Evolutionary conservation across 2,888 invertebrate species (phyloP), one percentile per base, ranked within the genome.

Genomic region (Blera fallax): DNA sequence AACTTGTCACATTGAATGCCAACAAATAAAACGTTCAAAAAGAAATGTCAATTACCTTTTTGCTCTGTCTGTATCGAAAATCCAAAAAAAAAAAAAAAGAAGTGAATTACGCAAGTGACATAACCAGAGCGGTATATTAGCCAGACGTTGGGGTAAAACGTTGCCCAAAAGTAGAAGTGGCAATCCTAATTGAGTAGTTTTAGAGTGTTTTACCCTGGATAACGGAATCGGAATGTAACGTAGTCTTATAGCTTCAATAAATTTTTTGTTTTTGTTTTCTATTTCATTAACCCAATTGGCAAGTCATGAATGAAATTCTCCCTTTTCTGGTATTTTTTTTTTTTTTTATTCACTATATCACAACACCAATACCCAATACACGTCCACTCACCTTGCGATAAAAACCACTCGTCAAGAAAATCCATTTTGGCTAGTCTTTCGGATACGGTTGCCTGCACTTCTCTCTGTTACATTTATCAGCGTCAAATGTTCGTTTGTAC

Each of bases 371-470:
- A 62, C 18, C 54, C 79, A 50, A 34, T 58, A 69, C 73, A 74
- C 69, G 60, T 76, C 45, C 48, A 62, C 89, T 91, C 91, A 91
- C 91, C 91, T 91, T 91, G 91, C 87, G 91, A 91, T 89, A 91
- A 89, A 89, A 91, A 91, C 91, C 91, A 91, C 88, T 91, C 91
- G 88, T 91, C 91, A 88, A 91, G 89, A 90, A 91, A 91, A 90
- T 91, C 91, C 90, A 91, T 87, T 81, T 77, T 81, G 78, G 70
- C 74, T 70, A 78, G 70, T 67, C 52, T 56, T 74, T 21, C 65
- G 70, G 74, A 70, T 70, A 76, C 60, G 62, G 67, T 77, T 78
- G 34, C 67, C 18, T 69, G 50, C 64, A 76, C 56, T 76, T 67
- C 52, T 64, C 79, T 79, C 37, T 72, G 67, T 84, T 79, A 73